phyloP scores from a whole-genome alignment of 2,888 invertebrate species.

The Pachydiplax longipennis region DNA sequence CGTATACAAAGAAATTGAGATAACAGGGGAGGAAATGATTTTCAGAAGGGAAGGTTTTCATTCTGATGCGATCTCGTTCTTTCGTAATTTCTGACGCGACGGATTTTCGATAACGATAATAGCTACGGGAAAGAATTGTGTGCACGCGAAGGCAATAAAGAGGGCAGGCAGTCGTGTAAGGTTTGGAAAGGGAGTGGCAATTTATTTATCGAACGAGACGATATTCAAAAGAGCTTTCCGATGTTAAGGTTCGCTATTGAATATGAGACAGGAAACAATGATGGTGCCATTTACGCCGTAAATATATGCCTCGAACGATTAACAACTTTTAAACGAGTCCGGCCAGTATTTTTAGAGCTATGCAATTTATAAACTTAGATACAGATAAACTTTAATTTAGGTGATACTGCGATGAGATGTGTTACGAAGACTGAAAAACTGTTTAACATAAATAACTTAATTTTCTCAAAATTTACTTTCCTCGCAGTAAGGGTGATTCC shows the following conservation, averaged over 20 bases:
- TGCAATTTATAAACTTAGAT: too few species aligned
- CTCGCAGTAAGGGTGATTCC: too few species aligned
- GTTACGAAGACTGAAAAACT: too few species aligned
- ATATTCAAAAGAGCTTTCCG: not conserved
- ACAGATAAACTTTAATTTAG: too few species aligned
- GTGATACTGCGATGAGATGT: too few species aligned
- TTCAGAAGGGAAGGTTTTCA: not conserved
- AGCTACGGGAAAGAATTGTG: not conserved
- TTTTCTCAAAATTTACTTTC: too few species aligned
- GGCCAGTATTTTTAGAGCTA: too few species aligned
- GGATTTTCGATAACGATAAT: not conserved
- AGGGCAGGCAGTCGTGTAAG: not conserved
- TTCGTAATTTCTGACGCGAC: not conserved
- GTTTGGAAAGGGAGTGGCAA: not conserved
- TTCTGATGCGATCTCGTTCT: not conserved
- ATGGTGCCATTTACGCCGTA: not conserved
- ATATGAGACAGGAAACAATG: not conserved
- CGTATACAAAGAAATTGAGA: not conserved
- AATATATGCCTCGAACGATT: too few species aligned
- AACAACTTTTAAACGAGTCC: too few species aligned
- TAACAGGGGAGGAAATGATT: not conserved
- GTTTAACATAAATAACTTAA: too few species aligned
- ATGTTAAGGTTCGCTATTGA: not conserved
- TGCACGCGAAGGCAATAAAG: not conserved
- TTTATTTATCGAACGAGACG: not conserved